Base-by-base conservation (phyloP, 2,888 invertebrate genomes). In the Apodemia mormo region DNA sequence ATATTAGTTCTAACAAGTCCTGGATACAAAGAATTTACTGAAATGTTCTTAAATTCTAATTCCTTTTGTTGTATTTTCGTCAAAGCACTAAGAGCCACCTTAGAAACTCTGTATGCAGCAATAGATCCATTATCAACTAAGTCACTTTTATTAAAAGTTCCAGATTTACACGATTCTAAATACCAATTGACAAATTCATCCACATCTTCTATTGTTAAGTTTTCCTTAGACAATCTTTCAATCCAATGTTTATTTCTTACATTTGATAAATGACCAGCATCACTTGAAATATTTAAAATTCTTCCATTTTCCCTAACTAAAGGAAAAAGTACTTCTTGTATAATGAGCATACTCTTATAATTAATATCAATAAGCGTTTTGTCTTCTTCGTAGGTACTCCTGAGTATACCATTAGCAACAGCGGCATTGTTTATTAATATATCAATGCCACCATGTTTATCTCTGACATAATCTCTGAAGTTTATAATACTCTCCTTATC, bases 1-100 rank as follows among this genome's bases (percentile, higher is more conserved):
- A 97, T 96, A 78, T 96, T 96, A 0, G 97, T 97, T 73, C 94
- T 94, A 0, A 97, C n/a, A n/a, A n/a, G n/a, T n/a, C n/a, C n/a
- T n/a, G n/a, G n/a, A n/a, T n/a, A n/a, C n/a, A n/a, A n/a, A n/a
- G n/a, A n/a, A n/a, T n/a, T n/a, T n/a, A n/a, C n/a, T n/a, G n/a
- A n/a, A n/a, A n/a, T n/a, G n/a, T n/a, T n/a, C n/a, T n/a, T n/a
- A n/a, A n/a, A n/a, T n/a, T n/a, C n/a, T n/a, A n/a, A n/a, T n/a
- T n/a, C 96, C 52, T 89, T 87, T 77, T 96, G 96, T 76, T 96
- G 96, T 66, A 96, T 85, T 45, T 94, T 86, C 0, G 96, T 94
- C 68, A 97, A 80, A 0, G 96, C 96, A 71, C 94, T 94, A 2
- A 97, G 87, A 1, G 95, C 96, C 0, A 97, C 95, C 89, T 97